phyloP scores from a whole-genome alignment of 1,140 invertebrate species.

The Zaprionus davidi region DNA sequence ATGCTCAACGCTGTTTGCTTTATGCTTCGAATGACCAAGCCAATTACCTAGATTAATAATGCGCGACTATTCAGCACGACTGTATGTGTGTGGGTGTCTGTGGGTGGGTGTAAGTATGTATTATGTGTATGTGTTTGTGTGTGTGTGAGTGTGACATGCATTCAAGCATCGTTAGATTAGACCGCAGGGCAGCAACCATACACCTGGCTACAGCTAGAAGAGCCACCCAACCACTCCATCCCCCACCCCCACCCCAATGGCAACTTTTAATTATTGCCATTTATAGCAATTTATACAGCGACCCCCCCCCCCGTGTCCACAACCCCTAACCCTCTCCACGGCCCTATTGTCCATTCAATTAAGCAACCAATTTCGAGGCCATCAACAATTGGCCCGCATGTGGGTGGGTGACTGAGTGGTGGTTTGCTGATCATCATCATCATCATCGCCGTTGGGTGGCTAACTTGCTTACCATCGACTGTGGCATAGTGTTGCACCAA shows the following conservation, averaged over 20 bases:
- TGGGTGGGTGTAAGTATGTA: constrained; percentile 6
- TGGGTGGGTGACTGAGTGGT: constrained; percentile 28
- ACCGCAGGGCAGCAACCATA: constrained; percentile 16
- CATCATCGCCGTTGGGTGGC: neutral
- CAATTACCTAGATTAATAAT: constrained; percentile 75
- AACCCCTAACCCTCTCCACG: neutral
- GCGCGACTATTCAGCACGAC: constrained; percentile 36
- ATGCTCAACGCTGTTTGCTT: constrained; percentile 39
- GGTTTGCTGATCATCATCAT: neutral
- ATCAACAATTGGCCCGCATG: constrained; percentile 31
- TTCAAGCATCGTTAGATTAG: constrained; percentile 49
- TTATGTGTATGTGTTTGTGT: constrained; percentile 38
- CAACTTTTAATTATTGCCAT: constrained; percentile 42
- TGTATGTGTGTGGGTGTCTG: constrained; percentile 12
- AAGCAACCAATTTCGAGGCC: constrained; percentile 33
- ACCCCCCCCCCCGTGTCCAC: neutral
- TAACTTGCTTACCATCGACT: constrained; percentile 41
- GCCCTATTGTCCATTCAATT: constrained; percentile 19
- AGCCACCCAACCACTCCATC: constrained; percentile 31
- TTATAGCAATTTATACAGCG: constrained; percentile 51
- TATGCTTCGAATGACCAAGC: constrained; percentile 62
- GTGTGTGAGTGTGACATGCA: constrained; percentile 42
- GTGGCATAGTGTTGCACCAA: constrained; percentile 38
- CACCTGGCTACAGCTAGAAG: constrained; percentile 17
- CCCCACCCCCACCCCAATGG: neutral